Base-by-base conservation (phyloP, 2,888 invertebrate genomes). In the Calliphora vomitoria region DNA sequence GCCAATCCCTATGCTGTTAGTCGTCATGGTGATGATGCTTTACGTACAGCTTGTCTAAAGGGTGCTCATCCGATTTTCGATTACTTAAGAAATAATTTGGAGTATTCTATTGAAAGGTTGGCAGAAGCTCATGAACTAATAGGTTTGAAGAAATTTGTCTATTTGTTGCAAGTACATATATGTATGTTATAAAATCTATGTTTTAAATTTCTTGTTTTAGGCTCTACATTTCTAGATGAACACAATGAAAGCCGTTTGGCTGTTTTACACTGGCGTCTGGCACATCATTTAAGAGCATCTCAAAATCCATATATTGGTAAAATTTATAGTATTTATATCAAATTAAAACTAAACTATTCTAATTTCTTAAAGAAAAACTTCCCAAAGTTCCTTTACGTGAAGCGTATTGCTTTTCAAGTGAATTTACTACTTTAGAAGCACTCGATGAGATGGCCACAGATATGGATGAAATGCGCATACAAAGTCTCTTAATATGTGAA, bases 91-190 rank as follows among this genome's bases (percentile, higher is more conserved):
- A 94, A 94, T 74, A 94, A 94, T 89, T 95, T 95, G 88, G 92
- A 93, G 71, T 98, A 97, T 93, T 91, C 95, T 35, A 94, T 95
- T 3, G 96, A 96, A 91, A 95, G 96, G 89, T 93, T 97, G 78
- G 97, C 98, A 0, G 97, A 98, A 94, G 97, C 98, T 8, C 96
- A 97, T 93, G 98, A 98, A 94, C 94, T 98, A 90, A 96, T 98
- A 92, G 98, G 95, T 92, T 93, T 66, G 69, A n/a, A 62, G 3
- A 31, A 11, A 13, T 25, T 68, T 47, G 47, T 35, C 62, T 41
- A 50, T 38, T 31, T 35, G 53, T 5, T 35, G 35, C 35, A 6
- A 35, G 35, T 35, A n/a, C n/a, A n/a, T n/a, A 35, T 35, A 35
- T 35, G 35, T 35, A 6, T 35, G 4, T 8, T 41, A 55, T 35